A percentile compares a stretch with the other conserved stretches of the same genome.
Evolutionary conservation across 2,888 invertebrate genomes (phyloP).

Genomic region (Andrena flavipes): DNA sequence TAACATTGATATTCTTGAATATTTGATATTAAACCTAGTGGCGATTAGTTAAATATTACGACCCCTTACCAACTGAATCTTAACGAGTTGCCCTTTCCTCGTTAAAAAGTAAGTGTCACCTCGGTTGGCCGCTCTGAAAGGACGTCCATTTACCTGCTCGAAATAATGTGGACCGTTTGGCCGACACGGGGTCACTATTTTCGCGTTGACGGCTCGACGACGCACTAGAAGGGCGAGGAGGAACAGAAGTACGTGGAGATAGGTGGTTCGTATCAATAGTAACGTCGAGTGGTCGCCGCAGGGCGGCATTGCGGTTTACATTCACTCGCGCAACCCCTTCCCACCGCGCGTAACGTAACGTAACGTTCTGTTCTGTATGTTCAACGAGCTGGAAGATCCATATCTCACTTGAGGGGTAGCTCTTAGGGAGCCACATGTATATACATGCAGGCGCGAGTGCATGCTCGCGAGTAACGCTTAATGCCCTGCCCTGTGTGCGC

Average conservation of each 20-base stretch:
- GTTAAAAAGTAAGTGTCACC: no score
- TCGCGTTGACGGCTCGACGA: slow-evolving; percentile 30
- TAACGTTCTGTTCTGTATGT: slow-evolving; percentile 77
- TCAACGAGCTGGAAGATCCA: slow-evolving; percentile 83
- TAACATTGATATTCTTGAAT: neutral
- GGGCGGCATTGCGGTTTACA: slow-evolving; percentile 70
- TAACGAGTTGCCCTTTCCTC: no score
- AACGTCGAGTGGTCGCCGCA: slow-evolving; percentile 66
- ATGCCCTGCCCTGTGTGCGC: slow-evolving; percentile 8
- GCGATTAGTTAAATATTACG: no score
- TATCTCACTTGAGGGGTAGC: slow-evolving; percentile 80
- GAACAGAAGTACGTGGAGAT: slow-evolving; percentile 34
- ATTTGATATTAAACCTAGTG: no score
- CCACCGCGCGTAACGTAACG: slow-evolving; percentile 56
- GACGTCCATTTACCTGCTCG: slow-evolving; percentile 12
- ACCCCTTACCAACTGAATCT: neutral
- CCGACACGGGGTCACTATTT: neutral
- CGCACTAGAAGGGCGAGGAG: slow-evolving; percentile 23
- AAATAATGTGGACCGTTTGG: neutral
- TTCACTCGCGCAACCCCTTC: slow-evolving; percentile 61
- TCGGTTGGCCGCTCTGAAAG: neutral
- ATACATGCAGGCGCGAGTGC: slow-evolving; percentile 52
- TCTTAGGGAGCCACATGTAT: slow-evolving; percentile 68
- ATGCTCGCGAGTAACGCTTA: slow-evolving; percentile 52
- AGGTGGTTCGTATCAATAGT: slow-evolving; percentile 62